Base-by-base conservation (phyloP, 2,113 vertebrate genomes). In the Corythornis madagascariensis region DNA sequence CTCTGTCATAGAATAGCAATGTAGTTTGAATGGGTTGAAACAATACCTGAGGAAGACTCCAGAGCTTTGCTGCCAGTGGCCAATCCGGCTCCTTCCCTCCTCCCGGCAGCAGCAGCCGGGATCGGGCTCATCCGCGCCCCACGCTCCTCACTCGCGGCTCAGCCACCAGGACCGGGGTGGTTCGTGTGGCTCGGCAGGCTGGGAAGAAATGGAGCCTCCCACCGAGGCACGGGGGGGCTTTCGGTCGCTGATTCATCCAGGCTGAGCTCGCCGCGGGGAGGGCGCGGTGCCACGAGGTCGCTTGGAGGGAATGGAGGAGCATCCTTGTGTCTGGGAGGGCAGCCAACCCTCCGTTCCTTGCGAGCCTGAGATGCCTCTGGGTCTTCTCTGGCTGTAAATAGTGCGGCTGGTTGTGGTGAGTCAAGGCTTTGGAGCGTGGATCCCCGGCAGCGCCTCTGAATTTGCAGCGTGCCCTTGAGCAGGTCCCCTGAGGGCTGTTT, bases 191-290 rank as follows among this genome's bases (percentile, higher is more conserved):
- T 31, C 12, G 3, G 71, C 25, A 1, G 16, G 4, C 4, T 2
- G 61, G 50, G n/a, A 9, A 4, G 31, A 21, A 9, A 12, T 15
- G 48, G 47, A 76, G 29, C 15, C 3, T 28, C 26, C 29, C 9
- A 7, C 16, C 2, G 57, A 42, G 12, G 7, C 35, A 0, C 3
- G 38, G 38, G 38, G 5, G 8, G 13, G 24, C 2, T 14, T 22
- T 38, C 6, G 1, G 7, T 35, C 2, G 69, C 25, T 1, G 11
- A 16, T 72, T n/a, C 16, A 1, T 18, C 57, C 24, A 10, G 31
- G n/a, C 55, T 6, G 60, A 45, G 56, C 5, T 19, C 21, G 4
- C 10, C 2, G 8, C 31, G 66, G 24, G 1, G 20, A 26, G 9
- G 13, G 24, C 25, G 2, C 25, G 53, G 42, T 1, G 2, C 52